phyloP scores from a whole-genome alignment of 2,113 vertebrate species.

The Sinosuthora webbiana region DNA sequence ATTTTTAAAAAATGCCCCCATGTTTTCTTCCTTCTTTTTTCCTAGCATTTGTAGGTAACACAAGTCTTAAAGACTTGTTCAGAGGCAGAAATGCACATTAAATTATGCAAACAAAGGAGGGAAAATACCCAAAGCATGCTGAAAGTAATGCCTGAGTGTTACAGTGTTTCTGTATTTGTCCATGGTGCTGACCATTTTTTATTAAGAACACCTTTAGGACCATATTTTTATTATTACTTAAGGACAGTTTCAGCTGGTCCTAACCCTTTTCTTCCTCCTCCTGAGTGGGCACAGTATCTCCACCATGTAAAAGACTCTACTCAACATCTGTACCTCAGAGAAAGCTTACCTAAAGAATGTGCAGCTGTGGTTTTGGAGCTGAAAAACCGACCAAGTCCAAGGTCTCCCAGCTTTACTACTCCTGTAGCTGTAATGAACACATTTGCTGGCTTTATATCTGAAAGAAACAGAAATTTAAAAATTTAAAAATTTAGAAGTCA shows the following conservation, averaged over 20 bases:
- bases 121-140: not conserved
- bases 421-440: slow-evolving; percentile 98
- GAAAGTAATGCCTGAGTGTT: not conserved
- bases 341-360: slow-evolving; percentile 90
- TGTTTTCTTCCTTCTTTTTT: not conserved
- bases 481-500: not conserved
- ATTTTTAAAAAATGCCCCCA: not conserved
- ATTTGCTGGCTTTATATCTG: slow-evolving; percentile 97
- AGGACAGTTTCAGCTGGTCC: not conserved
- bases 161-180: not conserved
- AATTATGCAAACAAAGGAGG: not conserved
- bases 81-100: not conserved
- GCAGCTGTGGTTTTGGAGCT: slow-evolving; percentile 96
- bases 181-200: not conserved
- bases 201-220: not conserved
- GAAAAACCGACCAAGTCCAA: slow-evolving; percentile 95
- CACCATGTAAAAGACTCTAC: not conserved
- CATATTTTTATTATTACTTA: not conserved
- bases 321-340: not conserved
- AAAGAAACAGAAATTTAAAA: not conserved
- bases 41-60: not conserved
- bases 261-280: not conserved
- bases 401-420: slow-evolving; percentile 95
- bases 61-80: not conserved
- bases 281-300: not conserved